Evolutionary conservation across 2,113 vertebrate genomes (phyloP).

Genomic region (Lophura nycthemera): DNA sequence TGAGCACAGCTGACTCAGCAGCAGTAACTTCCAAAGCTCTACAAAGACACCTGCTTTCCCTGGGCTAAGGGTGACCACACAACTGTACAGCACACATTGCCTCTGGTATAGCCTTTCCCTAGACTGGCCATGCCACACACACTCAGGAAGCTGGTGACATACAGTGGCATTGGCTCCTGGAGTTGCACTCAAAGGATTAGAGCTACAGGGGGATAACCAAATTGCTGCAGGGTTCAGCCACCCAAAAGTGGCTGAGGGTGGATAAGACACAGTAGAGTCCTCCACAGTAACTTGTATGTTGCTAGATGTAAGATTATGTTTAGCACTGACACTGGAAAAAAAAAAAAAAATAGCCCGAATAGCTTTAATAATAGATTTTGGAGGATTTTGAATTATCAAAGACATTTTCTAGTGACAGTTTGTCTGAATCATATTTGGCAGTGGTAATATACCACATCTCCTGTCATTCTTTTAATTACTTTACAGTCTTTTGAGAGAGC

Average conservation of each 20-base stretch:
- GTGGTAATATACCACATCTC: slow-evolving; percentile 29
- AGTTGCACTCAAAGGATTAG: neutral
- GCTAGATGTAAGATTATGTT: neutral
- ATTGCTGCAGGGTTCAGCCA: neutral
- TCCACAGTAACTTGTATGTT: neutral
- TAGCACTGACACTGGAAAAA: neutral
- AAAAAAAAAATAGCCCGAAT: neutral
- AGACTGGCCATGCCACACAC: no score
- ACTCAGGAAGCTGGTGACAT: neutral
- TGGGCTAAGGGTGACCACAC: neutral
- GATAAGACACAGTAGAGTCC: neutral
- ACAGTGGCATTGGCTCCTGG: neutral
- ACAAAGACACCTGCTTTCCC: neutral
- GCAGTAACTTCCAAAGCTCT: neutral
- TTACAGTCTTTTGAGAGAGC: slow-evolving; percentile 23
- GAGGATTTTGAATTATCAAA: neutral
- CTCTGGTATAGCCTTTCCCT: neutral
- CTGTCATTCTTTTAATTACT: slow-evolving; percentile 50
- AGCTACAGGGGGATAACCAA: neutral
- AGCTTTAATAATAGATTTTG: slow-evolving; percentile 39
- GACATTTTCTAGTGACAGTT: slow-evolving; percentile 26
- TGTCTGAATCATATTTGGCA: slow-evolving; percentile 52
- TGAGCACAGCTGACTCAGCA: neutral
- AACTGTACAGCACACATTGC: neutral
- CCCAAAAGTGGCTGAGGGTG: neutral